phyloP scores from a whole-genome alignment of 2,113 vertebrate genomes.

The Elanoides forficatus region DNA sequence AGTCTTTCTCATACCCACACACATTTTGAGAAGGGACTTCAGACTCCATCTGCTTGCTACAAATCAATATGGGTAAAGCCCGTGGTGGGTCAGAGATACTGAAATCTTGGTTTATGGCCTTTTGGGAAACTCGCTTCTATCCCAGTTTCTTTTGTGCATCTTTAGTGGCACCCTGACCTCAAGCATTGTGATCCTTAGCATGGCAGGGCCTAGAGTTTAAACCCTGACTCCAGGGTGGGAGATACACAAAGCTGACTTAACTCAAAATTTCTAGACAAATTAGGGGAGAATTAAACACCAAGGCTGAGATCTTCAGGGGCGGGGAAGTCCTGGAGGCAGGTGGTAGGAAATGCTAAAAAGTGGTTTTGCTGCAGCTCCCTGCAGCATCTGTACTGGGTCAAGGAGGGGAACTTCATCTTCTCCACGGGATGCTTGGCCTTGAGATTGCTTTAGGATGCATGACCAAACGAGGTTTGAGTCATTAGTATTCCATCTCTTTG shows the following conservation, averaged over 20 bases:
- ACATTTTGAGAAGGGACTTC: background rate
- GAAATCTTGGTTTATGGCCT: background rate
- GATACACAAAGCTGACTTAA: background rate
- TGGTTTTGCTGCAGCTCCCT: background rate
- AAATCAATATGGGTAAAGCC: background rate
- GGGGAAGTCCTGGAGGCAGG: background rate
- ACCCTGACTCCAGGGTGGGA: background rate
- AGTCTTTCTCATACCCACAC: background rate
- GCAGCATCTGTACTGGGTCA: background rate
- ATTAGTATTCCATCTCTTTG: background rate
- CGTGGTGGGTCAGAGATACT: background rate
- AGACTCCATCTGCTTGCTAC: background rate
- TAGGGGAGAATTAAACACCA: background rate
- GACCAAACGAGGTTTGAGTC: background rate
- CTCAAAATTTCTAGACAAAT: background rate
- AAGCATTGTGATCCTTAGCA: background rate
- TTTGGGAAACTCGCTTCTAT: background rate
- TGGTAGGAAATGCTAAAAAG: background rate
- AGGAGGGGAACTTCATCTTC: background rate
- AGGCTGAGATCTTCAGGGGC: background rate
- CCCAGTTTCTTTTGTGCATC: background rate
- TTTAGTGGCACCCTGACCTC: background rate
- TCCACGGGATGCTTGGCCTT: accelerated
- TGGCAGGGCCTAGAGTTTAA: background rate
- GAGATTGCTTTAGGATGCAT: background rate